Conservation (phyloP, 2,888 invertebrate genomes). For the Heliconius charithonia region DNA sequence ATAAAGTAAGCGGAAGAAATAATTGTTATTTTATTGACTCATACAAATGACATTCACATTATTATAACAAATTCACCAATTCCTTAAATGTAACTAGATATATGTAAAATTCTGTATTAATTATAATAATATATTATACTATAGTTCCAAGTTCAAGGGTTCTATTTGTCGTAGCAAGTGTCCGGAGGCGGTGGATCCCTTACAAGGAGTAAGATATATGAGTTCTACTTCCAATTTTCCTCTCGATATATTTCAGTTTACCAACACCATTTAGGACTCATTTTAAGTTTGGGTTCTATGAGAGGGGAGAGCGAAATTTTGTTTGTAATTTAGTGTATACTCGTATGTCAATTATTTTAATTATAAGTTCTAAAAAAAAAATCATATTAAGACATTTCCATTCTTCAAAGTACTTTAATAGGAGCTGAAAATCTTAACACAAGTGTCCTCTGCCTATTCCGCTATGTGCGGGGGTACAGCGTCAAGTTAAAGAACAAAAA, state of each 20-base stretch:
- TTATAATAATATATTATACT: neutral
- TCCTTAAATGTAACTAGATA: neutral
- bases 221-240: slow-evolving; percentile 33
- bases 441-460: too few species aligned
- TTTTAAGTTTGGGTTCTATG: slow-evolving; percentile 25
- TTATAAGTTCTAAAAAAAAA: neutral
- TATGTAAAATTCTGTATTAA: neutral
- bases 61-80: neutral
- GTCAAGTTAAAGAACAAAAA: too few species aligned
- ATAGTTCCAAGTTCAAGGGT: slow-evolving; percentile 26
- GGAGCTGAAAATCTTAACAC: too few species aligned
- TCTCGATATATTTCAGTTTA: slow-evolving; percentile 38
- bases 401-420: too few species aligned
- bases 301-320: neutral
- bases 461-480: too few species aligned
- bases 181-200: slow-evolving; percentile 25
- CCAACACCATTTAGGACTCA: slow-evolving; percentile 25
- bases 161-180: slow-evolving; percentile 16
- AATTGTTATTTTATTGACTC: too few species aligned
- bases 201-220: slow-evolving; percentile 32
- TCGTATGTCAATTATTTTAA: neutral
- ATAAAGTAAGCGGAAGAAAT: too few species aligned
- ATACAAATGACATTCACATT: too few species aligned
- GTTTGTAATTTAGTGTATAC: slow-evolving; percentile 3
- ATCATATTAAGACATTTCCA: too few species aligned